Base-by-base conservation (phyloP, 2,888 invertebrate genomes). In the Chaitophorus viminalis region DNA sequence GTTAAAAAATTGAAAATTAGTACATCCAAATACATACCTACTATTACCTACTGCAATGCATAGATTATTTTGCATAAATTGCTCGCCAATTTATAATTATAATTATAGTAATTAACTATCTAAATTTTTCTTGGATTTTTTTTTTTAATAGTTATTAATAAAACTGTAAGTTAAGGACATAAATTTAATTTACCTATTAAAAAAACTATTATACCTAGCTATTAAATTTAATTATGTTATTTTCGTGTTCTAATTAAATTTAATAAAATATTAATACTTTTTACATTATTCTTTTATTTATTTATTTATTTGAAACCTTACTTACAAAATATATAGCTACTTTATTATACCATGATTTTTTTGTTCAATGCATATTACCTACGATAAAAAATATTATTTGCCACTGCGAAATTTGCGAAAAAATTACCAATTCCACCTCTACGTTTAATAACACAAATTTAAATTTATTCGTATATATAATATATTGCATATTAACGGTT, bases 221-320 rank as follows among this genome's bases (percentile, higher is more conserved):
- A 54, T 77, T 77, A 52, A 21, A 21, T 77, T 77, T 31, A 77
- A 52, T 77, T 52, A 52, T 77, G 52, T 31, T 77, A 77, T n/a
- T 77, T 21, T 52, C 9, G 9, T 54, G 52, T 52, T 9, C 17
- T 77, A 77, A 77, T 77, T 52, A 77, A 77, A 54, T 25, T 52
- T 52, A 54, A 11, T 25, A 11, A 11, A 17, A 77, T 52, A 21
- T 31, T 31, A 52, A 52, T 31, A 60, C 9, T 52, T 52, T 77
- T 77, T 21, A 18, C 11, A 11, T 5, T 21, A 31, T 21, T 77
- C n/a, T n/a, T n/a, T n/a, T n/a, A n/a, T n/a, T n/a, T n/a, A n/a
- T 54, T 77, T 77, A 52, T 52, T 52, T 31, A 77, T 52, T 60
- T 25, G 25, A 21, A 25, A 60, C 60, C 25, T 60, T 60, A 60